Conservation (phyloP, 2,888 invertebrate species). For the Agapetus fuscipes region DNA sequence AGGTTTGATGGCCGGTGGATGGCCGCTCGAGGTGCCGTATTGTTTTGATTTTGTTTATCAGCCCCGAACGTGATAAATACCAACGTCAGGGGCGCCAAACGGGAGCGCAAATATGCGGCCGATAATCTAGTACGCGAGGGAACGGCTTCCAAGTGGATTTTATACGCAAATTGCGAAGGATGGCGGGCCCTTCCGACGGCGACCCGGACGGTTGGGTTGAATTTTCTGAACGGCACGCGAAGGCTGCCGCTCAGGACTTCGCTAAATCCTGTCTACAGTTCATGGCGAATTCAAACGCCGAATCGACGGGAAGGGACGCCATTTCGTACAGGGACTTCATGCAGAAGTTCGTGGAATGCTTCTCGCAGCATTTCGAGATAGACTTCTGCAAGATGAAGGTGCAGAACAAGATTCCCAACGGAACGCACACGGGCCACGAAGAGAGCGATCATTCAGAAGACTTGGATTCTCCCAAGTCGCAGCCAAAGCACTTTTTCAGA, state of each 20-base stretch:
- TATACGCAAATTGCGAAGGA: slow-evolving; percentile 34
- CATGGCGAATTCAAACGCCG: slow-evolving; percentile 59
- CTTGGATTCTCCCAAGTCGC: slow-evolving; percentile 67
- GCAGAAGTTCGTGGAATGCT: slow-evolving; percentile 73
- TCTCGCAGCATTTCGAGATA: slow-evolving; percentile 75
- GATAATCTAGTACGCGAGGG: slow-evolving; percentile 2
- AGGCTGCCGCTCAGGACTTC: slow-evolving; percentile 77
- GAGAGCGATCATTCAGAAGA: slow-evolving; percentile 68
- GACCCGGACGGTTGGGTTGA: slow-evolving; percentile 67
- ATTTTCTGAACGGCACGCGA: slow-evolving; percentile 81
- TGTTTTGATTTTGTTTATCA: slow-evolving; percentile 12
- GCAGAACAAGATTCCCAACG: slow-evolving; percentile 38
- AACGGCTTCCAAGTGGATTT: slow-evolving; percentile 35
- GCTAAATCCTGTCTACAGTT: slow-evolving; percentile 77
- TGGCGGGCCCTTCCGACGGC: slow-evolving; percentile 49
- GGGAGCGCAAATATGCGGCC: slow-evolving; percentile 8
- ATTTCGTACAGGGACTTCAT: slow-evolving; percentile 71
- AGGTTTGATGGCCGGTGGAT: too few relatives aligned
- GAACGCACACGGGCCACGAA: slow-evolving; percentile 34
- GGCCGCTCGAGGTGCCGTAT: slow-evolving; percentile 12
- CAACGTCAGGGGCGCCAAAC: slow-evolving; percentile 3
- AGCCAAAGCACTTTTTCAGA: slow-evolving; percentile 75
- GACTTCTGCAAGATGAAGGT: slow-evolving; percentile 53
- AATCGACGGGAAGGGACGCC: slow-evolving; percentile 49
- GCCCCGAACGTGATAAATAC: slow-evolving; percentile 1